Conservation (phyloP, 92 coral and sea anemone genomes). For the Pocillopora meandrina region DNA sequence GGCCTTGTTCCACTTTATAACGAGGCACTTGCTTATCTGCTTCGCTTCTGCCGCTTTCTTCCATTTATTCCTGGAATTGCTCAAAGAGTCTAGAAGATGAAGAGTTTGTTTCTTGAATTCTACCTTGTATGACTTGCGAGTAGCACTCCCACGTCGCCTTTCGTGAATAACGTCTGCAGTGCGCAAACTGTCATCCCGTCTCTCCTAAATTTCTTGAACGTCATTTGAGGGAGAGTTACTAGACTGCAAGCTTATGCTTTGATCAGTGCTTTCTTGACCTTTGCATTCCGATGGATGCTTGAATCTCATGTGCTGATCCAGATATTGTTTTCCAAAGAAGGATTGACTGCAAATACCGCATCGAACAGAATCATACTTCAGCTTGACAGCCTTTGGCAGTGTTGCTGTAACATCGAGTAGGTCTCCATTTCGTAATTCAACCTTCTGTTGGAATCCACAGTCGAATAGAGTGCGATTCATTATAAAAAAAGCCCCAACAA, state of each 20-base stretch:
- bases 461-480: background rate
- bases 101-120: constrained; percentile 3
- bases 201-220: background rate
- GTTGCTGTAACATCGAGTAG: background rate
- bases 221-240: background rate
- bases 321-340: constrained; percentile 43
- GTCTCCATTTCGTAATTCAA: background rate
- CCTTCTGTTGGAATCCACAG: background rate
- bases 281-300: constrained; percentile 33
- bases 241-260: background rate
- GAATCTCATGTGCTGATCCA: constrained; percentile 53
- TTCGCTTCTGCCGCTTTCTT: background rate
- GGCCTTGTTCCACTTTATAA: background rate
- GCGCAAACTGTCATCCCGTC: constrained; percentile 1
- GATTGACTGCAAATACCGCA: constrained; percentile 52
- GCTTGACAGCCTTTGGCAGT: background rate
- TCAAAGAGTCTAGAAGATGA: background rate
- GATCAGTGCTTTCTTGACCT: background rate
- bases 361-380: constrained; percentile 29
- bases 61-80: background rate
- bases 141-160: background rate
- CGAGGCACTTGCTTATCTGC: background rate
- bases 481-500: too few species aligned
- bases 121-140: background rate
- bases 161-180: background rate